Conservation (phyloP, 2,888 invertebrate species). For the Boloria euphrosyne region DNA sequence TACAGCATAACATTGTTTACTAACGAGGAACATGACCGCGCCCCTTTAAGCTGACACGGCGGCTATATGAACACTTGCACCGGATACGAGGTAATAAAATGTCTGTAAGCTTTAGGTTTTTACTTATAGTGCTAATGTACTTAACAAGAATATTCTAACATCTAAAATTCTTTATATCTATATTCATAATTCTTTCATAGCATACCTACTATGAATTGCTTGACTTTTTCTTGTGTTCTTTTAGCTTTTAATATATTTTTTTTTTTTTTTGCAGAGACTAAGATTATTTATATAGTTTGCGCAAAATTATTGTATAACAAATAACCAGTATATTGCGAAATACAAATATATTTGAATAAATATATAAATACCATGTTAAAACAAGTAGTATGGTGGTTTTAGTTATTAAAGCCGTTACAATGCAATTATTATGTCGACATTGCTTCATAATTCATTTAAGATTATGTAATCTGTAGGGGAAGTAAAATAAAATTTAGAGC, state of each 20-base stretch:
- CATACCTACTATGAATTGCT: too few relatives aligned
- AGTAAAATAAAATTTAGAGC: conserved; percentile 51
- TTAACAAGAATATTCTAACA: not conserved
- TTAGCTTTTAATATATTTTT: too few relatives aligned
- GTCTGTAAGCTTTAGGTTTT: conserved; percentile 15
- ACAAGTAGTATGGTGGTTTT: too few relatives aligned
- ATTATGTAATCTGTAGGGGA: conserved; percentile 63
- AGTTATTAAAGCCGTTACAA: conserved; percentile 8
- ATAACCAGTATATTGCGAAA: too few relatives aligned
- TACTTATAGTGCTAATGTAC: not conserved
- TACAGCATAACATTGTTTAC: conserved; percentile 67
- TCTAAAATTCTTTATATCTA: not conserved
- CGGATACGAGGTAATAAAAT: conserved; percentile 59
- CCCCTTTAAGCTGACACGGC: conserved; percentile 50
- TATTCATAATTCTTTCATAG: conserved; percentile 15
- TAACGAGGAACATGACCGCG: conserved; percentile 55
- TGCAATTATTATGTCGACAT: conserved; percentile 62
- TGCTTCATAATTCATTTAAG: conserved; percentile 56
- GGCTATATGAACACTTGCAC: conserved; percentile 42
- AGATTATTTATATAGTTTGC: too few relatives aligned
- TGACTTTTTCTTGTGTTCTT: too few relatives aligned
- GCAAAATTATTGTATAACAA: too few relatives aligned
- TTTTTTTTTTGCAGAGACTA: too few relatives aligned
- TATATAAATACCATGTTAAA: too few relatives aligned
- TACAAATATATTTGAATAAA: too few relatives aligned